phyloP scores from a whole-genome alignment of 1,140 invertebrate genomes.

The Muscidifurax raptorellus region DNA sequence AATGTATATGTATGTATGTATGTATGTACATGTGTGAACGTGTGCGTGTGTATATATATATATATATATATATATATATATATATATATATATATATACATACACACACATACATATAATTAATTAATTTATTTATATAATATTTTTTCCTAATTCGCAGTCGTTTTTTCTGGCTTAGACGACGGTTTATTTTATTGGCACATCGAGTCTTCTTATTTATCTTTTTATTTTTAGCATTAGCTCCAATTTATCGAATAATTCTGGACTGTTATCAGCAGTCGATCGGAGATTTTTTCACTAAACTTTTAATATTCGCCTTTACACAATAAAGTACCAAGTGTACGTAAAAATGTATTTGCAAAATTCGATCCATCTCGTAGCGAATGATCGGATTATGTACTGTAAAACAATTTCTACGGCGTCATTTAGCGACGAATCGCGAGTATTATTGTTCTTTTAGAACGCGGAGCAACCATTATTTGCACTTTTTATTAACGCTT shows the following conservation, averaged over 20 bases:
- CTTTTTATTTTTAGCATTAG: conserved; percentile 12
- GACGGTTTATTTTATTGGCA: conserved; percentile 52
- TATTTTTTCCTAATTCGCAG: conserved; percentile 45
- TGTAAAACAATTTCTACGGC: conserved; percentile 16
- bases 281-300: not conserved
- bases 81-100: conserved; percentile 13
- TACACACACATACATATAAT: conserved; percentile 26
- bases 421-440: not conserved
- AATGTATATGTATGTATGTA: not conserved
- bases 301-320: not conserved
- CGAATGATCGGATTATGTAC: conserved; percentile 35
- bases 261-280: conserved; percentile 21
- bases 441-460: not conserved
- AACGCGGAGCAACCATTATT: conserved; percentile 5
- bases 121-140: conserved; percentile 26
- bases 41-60: not conserved
- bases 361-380: conserved; percentile 39
- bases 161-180: conserved; percentile 42
- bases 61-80: not conserved
- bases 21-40: conserved; percentile 9
- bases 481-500: conserved; percentile 12
- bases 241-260: conserved; percentile 18
- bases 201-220: conserved; percentile 47
- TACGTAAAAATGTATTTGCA: conserved; percentile 53
- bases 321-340: conserved; percentile 46